Evolutionary conservation across 2,888 invertebrate genomes (phyloP).

Genomic region (Eulithis prunata): DNA sequence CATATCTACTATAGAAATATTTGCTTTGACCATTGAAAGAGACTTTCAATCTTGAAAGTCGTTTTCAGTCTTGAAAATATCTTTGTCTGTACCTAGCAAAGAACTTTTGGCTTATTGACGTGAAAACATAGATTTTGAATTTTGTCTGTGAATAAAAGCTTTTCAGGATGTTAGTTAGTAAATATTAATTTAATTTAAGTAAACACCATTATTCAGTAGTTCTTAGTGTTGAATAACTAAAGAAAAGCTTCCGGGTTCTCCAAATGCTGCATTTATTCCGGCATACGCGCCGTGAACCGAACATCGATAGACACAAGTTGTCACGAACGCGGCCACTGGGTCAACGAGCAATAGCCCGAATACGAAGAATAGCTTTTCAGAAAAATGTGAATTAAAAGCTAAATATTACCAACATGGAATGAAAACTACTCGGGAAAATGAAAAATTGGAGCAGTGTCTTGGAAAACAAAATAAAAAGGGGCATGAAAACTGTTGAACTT

Average conservation of each 20-base stretch:
- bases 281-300: conserved; percentile 31
- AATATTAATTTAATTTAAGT: too few relatives aligned
- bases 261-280: conserved; percentile 38
- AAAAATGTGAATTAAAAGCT: conserved; percentile 31
- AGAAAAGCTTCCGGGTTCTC: conserved; percentile 42
- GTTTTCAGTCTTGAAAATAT: too few relatives aligned
- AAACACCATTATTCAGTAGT: too few relatives aligned
- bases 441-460: conserved; percentile 7
- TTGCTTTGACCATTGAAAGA: too few relatives aligned
- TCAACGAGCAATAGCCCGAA: conserved; percentile 63
- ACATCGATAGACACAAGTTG: conserved; percentile 59
- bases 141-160: too few relatives aligned
- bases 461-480: conserved; percentile 4
- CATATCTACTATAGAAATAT: neutral
- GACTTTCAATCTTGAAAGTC: too few relatives aligned
- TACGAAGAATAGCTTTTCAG: conserved; percentile 33
- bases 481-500: neutral
- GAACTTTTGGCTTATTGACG: too few relatives aligned
- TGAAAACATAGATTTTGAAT: too few relatives aligned
- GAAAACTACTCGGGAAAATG: conserved; percentile 14
- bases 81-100: too few relatives aligned
- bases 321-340: conserved; percentile 76
- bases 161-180: too few relatives aligned
- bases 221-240: too few relatives aligned
- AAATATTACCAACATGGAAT: conserved; percentile 27